Evolutionary conservation across 2,113 vertebrate genomes (phyloP).

Genomic region (Actenoides hombroni): DNA sequence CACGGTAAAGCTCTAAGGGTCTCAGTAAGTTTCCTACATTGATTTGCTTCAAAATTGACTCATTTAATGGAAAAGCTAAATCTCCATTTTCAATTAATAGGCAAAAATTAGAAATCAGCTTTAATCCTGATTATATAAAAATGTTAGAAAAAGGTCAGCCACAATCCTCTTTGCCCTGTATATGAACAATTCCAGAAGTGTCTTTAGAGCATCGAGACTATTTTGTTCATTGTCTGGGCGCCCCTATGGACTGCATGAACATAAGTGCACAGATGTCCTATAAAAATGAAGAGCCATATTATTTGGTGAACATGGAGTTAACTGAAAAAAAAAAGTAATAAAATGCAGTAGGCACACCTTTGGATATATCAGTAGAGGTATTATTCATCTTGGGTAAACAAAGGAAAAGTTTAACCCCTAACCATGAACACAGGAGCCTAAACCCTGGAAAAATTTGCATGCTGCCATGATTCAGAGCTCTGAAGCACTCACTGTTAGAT

Average conservation of each 20-base stretch:
- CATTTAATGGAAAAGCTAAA: neutral
- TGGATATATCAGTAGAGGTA: neutral
- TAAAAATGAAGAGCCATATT: neutral
- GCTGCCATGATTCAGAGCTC: neutral
- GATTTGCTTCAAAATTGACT: neutral
- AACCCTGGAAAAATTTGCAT: neutral
- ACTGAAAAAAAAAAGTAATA: neutral
- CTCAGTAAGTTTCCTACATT: neutral
- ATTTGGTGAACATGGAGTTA: neutral
- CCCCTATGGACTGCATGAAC: neutral
- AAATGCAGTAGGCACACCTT: neutral
- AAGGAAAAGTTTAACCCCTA: neutral
- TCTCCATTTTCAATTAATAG: slow-evolving; percentile 6
- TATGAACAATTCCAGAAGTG: neutral
- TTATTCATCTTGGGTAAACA: neutral
- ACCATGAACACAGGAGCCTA: neutral
- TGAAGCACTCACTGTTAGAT: neutral
- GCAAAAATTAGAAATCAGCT: slow-evolving; percentile 11
- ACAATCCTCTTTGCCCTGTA: slow-evolving; percentile 21
- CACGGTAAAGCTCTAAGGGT: neutral
- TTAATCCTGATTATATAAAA: slow-evolving; percentile 35
- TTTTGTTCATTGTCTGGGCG: neutral
- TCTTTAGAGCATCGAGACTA: neutral
- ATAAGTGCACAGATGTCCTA: neutral
- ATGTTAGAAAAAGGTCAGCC: neutral